These are phyloP conservation scores for Ophraella communa DNA, from an alignment of 2,888 invertebrate species.

Conservation along the genomic window DNA sequence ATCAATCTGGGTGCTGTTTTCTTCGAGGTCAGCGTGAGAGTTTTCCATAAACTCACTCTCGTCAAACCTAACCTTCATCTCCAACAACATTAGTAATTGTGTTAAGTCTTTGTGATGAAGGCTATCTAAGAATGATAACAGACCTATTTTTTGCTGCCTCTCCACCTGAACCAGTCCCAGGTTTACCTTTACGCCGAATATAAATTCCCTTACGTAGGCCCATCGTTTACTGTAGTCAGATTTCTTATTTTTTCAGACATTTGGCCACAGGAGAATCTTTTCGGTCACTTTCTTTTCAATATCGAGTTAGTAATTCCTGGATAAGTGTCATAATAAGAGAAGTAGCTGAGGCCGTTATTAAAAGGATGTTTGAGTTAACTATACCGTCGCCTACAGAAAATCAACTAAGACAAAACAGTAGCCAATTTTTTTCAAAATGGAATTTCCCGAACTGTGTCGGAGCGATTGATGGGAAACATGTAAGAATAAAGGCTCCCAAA, in stretches of 20 bases:
- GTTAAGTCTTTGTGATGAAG: no score
- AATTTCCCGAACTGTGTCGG: conserved; percentile 39
- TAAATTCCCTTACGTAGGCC: conserved; percentile 51
- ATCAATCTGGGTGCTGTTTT: no score
- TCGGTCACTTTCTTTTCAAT: conserved; percentile 41
- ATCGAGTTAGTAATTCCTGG: conserved; percentile 40
- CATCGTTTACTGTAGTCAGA: conserved; percentile 45
- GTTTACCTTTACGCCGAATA: conserved; percentile 48
- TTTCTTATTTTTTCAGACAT: conserved; percentile 34
- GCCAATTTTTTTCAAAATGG: conserved; percentile 25
- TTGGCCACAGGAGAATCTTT: conserved; percentile 39
- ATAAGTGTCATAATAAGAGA: conserved; percentile 36
- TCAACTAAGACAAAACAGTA: conserved; percentile 21
- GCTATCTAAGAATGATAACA: neutral
- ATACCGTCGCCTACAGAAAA: conserved; percentile 36
- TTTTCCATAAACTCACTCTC: no score
- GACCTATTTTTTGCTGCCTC: conserved; percentile 47
- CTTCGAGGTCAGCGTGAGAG: no score
- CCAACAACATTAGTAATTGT: no score
- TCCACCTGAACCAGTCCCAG: conserved; percentile 42
- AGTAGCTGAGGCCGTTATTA: conserved; percentile 30
- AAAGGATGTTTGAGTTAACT: conserved; percentile 27
- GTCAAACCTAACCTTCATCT: no score
- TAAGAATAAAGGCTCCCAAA: conserved; percentile 32
- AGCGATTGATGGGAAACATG: conserved; percentile 38